Evolutionary conservation across 2,888 invertebrate genomes (phyloP), one percentile per base, ranked within the genome.

Genomic region (Glyphotaelius pellucidus): DNA sequence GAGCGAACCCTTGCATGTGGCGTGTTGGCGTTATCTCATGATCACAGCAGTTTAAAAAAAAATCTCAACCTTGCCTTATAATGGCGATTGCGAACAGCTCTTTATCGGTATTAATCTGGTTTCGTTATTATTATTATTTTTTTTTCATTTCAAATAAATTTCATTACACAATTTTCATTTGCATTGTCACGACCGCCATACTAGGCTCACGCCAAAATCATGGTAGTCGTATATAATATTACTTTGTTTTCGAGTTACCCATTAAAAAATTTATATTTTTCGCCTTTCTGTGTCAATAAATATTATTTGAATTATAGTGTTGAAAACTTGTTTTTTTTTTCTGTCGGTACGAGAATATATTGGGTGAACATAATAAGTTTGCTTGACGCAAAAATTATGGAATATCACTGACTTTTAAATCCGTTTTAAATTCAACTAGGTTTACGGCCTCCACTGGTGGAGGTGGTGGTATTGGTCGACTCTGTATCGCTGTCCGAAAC

Each of bases 1-100:
- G n/a, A 85, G 9, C 38, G 32, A 38, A 38, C 85, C 42, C 31
- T 85, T 85, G 42, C 35, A 38, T 85, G 85, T 85, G n/a, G 85
- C 85, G 85, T 85, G 85, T 35, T 81, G n/a, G 38, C 35, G 35
- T 0, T 85, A 85, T 85, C 85, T 85, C 1, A 12, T n/a, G 38
- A 85, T 85, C 85, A 19, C 14, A 85, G 35, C 42, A 85, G 85
- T 85, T 85, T 85, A 38, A 85, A 85, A 85, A 19, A 32, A 19
- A 7, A 85, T 85, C 38, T 4, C 32, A 38, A 42, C 85, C 38
- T 38, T 38, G 85, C 85, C 35, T 15, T 32, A 38, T 38, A 85
- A 85, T 85, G n/a, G 85, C 42, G 25, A 42, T 35, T 38, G n/a
- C 35, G 25, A 85, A 85, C 85, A 38, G 38, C n/a, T 42, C 38